Evolutionary conservation across 2,888 invertebrate genomes (phyloP).

Genomic region (Celastrina argiolus): DNA sequence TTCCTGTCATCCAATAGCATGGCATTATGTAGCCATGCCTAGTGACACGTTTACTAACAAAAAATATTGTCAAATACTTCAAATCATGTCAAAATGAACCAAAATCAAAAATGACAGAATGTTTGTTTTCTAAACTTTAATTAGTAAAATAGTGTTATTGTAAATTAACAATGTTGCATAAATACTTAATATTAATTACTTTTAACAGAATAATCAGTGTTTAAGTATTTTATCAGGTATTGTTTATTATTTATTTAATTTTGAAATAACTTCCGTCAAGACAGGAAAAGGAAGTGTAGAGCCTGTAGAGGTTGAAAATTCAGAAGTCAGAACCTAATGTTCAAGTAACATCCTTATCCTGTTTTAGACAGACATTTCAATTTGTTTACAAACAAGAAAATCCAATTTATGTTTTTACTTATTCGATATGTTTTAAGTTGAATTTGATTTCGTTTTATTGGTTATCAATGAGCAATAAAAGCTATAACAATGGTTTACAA

Average conservation of each 20-base stretch:
- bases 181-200: not conserved
- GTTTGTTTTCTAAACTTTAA: not conserved
- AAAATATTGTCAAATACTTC: too few relatives aligned
- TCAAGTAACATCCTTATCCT: conserved; percentile 51
- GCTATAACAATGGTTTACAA: not conserved
- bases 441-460: too few relatives aligned
- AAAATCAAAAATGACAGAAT: not conserved
- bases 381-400: conserved; percentile 10
- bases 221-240: not conserved
- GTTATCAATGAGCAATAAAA: not conserved
- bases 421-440: too few relatives aligned
- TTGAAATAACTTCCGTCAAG: conserved; percentile 43
- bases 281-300: conserved; percentile 79
- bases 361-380: conserved; percentile 35
- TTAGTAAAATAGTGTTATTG: not conserved
- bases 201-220: not conserved
- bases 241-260: conserved; percentile 30
- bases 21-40: too few relatives aligned
- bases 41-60: too few relatives aligned
- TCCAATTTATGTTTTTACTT: not conserved
- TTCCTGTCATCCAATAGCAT: too few relatives aligned
- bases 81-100: too few relatives aligned
- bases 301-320: conserved; percentile 60
- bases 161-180: not conserved
- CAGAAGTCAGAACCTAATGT: conserved; percentile 34